These are phyloP conservation scores for Raillietiella orientalis DNA, from an alignment of 2,888 invertebrate genomes.

Conservation along the genomic window DNA sequence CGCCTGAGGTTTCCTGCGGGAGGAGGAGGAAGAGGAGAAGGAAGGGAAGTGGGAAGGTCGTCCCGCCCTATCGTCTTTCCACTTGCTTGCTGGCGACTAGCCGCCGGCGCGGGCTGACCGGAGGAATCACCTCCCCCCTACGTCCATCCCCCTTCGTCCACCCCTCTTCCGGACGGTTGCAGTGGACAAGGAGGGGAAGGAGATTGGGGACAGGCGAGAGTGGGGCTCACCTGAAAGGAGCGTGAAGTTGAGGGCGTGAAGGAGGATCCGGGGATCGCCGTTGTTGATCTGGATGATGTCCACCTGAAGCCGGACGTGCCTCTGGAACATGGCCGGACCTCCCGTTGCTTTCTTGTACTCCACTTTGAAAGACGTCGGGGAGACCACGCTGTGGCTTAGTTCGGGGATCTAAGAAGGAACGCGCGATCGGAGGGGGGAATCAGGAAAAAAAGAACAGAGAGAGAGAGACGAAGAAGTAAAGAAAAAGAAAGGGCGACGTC, in stretches of 20 bases:
- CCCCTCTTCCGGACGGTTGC: no score
- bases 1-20: constrained; percentile 58
- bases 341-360: constrained; percentile 73
- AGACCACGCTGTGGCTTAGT: constrained; percentile 84
- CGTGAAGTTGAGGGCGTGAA: constrained; percentile 81
- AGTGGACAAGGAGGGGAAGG: no score
- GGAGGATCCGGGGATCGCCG: constrained; percentile 17
- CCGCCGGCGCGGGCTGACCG: no score
- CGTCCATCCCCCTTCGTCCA: no score
- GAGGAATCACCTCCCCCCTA: no score
- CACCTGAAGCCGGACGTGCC: constrained; percentile 72
- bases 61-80: no score
- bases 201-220: neutral
- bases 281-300: constrained; percentile 16
- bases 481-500: neutral
- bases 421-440: neutral
- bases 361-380: constrained; percentile 88
- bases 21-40: neutral
- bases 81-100: no score
- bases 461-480: neutral
- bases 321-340: constrained; percentile 79
- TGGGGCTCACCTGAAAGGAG: constrained; percentile 42
- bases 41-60: no score
- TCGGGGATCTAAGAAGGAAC: constrained; percentile 50
- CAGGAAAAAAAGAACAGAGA: neutral